Evolutionary conservation across 2,113 vertebrate genomes (phyloP).

Genomic region (Pandion haliaetus): DNA sequence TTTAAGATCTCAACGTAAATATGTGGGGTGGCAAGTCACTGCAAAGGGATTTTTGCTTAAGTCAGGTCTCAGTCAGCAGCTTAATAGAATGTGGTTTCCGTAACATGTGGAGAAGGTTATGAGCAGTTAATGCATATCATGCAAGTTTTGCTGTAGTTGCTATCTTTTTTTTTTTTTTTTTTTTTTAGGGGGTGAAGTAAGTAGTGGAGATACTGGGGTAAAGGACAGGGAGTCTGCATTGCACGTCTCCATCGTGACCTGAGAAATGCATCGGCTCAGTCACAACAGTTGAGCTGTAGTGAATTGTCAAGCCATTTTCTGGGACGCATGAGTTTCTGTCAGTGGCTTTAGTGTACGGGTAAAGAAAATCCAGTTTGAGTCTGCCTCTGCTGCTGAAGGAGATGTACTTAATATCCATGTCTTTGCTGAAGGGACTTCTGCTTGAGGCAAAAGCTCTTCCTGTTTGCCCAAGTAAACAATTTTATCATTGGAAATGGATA

Average conservation of each 20-base stretch:
- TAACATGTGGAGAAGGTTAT: background rate
- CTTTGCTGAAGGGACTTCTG: background rate
- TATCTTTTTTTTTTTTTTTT: background rate
- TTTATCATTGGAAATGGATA: background rate
- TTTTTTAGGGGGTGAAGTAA: background rate
- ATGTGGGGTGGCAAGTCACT: background rate
- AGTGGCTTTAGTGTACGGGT: background rate
- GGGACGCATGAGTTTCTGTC: background rate
- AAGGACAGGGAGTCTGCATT: background rate
- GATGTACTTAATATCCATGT: background rate
- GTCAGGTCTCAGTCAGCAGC: background rate
- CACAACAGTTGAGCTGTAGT: background rate
- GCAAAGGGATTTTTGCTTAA: constrained; percentile 8
- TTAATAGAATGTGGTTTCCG: background rate
- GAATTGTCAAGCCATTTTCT: background rate
- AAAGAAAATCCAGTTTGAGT: background rate
- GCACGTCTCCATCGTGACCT: fast-evolving
- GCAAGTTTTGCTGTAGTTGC: background rate
- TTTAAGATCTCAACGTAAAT: background rate
- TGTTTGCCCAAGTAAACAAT: background rate
- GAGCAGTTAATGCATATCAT: background rate
- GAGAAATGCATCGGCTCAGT: background rate
- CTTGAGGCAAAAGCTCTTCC: background rate
- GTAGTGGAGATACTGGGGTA: background rate
- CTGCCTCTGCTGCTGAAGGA: background rate